phyloP scores from a whole-genome alignment of 2,113 vertebrate genomes.

The Gymnarchus niloticus region DNA sequence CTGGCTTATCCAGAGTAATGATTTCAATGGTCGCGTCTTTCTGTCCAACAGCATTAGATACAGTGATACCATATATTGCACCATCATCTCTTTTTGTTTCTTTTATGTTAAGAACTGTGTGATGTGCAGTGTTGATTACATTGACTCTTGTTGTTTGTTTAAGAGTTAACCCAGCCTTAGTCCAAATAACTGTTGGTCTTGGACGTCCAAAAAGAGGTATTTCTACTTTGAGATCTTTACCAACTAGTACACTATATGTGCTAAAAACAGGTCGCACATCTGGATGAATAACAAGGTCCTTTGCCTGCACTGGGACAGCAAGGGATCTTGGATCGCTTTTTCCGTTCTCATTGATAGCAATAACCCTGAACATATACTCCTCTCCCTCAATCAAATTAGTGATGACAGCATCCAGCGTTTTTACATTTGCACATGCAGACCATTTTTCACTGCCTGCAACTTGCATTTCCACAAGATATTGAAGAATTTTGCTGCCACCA shows the following conservation, averaged over 20 bases:
- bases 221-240: constrained; percentile 85
- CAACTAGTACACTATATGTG: constrained; percentile 84
- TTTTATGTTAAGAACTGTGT: constrained; percentile 82
- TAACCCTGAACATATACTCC: constrained; percentile 90
- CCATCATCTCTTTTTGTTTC: constrained; percentile 84
- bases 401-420: constrained; percentile 81
- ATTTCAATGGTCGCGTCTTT: constrained; percentile 84
- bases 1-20: constrained; percentile 90
- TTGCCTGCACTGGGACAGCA: constrained; percentile 83
- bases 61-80: constrained; percentile 83
- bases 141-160: constrained; percentile 91
- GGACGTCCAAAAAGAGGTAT: constrained; percentile 87
- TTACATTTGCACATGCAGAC: constrained; percentile 84
- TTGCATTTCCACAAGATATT: constrained; percentile 93
- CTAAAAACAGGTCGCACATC: constrained; percentile 84
- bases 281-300: constrained; percentile 90
- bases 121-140: constrained; percentile 65
- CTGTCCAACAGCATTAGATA: constrained; percentile 78
- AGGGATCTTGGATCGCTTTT: constrained; percentile 91
- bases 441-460: constrained; percentile 88
- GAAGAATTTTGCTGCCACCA: constrained; percentile 89
- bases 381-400: constrained; percentile 83
- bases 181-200: constrained; percentile 83
- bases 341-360: constrained; percentile 93
- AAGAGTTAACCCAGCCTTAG: constrained; percentile 78